Base-by-base conservation (phyloP, 2,797 vertebrate species). In the Pelobates cultripes region DNA sequence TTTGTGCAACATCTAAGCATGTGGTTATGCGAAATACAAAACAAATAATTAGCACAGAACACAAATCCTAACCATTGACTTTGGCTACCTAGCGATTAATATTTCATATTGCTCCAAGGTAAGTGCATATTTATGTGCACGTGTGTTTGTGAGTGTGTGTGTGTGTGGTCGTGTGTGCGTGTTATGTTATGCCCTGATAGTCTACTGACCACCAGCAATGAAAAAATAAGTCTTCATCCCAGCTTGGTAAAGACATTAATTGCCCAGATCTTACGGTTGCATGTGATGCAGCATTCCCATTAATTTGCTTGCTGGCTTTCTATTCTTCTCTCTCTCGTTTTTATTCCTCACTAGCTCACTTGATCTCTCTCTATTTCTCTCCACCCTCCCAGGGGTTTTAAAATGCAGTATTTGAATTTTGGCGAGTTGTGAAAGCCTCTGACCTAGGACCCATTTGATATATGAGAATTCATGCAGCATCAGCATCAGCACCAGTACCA, bases 401-500 rank as follows among this genome's bases (percentile, higher is more conserved):
- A 93, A 91, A 93, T 88, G 88, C 91, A 88, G 89, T 89, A 90
- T 94, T 92, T 93, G 91, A 94, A 94, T 94, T 92, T 93, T 92
- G 92, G 91, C 92, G 92, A 93, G 91, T 91, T 91, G 90, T 89
- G 28, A 93, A 88, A 89, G 92, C 87, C 88, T 88, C 91, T 93
- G 90, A 89, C 91, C 90, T 91, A 91, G 93, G 93, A 94, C 91
- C 92, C 91, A 89, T 92, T 93, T 93, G 93, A 95, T 93, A 94
- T 94, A 94, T 94, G 93, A 94, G 91, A 92, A 92, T 87, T 88
- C 87, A 83, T 85, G 86, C 89, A 91, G 90, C 91, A 88, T 90
- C 93, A 88, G 88, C 87, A 28, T 28, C 28, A 28, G 28, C 28
- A 28, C 28, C 28, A 28, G 28, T 28, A 88, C 86, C 90, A 88